A percentile compares a stretch with the other conserved stretches of the same genome.
Conservation (phyloP, 2,797 vertebrate species). For the Coranthus polyacanthus region DNA sequence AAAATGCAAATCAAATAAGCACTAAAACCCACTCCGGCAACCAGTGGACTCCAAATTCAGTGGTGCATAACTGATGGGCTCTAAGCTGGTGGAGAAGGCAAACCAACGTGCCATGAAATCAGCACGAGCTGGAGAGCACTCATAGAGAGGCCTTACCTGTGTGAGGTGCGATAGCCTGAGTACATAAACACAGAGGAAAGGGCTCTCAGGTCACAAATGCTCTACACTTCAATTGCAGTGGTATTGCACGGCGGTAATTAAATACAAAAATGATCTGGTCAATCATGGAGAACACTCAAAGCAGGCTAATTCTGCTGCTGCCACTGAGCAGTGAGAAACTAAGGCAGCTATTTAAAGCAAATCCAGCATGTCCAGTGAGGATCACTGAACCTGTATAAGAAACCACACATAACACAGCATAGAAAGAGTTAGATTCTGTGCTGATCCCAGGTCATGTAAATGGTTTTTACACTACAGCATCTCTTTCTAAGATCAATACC, state of each 20-base stretch:
- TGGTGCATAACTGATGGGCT: conserved; percentile 76
- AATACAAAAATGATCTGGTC: conserved; percentile 42
- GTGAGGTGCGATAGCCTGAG: conserved; percentile 69
- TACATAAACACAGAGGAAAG: conserved; percentile 60
- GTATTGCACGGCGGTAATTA: conserved; percentile 49
- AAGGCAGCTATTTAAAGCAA: conserved; percentile 61
- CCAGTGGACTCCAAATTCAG: conserved; percentile 59
- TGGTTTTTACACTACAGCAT: conserved; percentile 27
- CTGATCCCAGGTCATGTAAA: conserved; percentile 24
- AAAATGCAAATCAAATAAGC: conserved; percentile 74
- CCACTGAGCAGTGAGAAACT: conserved; percentile 49
- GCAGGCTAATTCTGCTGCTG: conserved; percentile 45
- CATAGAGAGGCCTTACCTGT: conserved; percentile 66
- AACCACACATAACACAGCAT: not conserved
- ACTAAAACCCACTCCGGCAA: conserved; percentile 64
- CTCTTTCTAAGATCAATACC: conserved; percentile 12
- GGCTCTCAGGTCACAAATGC: conserved; percentile 67
- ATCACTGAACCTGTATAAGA: conserved; percentile 27
- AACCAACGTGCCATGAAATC: conserved; percentile 78
- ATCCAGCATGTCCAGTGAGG: no score
- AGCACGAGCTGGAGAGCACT: conserved; percentile 72
- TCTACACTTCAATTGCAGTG: conserved; percentile 55
- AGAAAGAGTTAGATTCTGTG: conserved; percentile 19
- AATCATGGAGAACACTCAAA: conserved; percentile 32
- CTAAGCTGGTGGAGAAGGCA: conserved; percentile 69